These are phyloP conservation scores for Dreissena polymorpha DNA, from an alignment of 1,140 invertebrate genomes.

Conservation along the genomic window DNA sequence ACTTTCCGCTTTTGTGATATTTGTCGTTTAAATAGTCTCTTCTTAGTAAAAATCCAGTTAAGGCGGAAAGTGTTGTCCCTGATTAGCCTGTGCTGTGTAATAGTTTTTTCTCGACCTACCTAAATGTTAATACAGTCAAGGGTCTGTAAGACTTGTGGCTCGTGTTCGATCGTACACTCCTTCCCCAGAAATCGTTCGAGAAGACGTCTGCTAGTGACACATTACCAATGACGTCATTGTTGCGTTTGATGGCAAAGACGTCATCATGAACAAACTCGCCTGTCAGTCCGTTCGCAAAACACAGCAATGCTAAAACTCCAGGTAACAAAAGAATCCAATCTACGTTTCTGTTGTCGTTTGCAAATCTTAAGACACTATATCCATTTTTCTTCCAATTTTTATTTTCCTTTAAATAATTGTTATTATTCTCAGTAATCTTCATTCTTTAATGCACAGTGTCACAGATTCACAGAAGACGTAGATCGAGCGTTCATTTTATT, in stretches of 20 bases:
- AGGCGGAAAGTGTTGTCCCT: too few relatives aligned
- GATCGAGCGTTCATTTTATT: too few relatives aligned
- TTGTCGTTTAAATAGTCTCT: too few relatives aligned
- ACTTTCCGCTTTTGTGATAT: too few relatives aligned
- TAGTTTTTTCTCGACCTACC: slow-evolving; percentile 79
- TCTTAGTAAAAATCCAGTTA: too few relatives aligned
- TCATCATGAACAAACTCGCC: slow-evolving; percentile 98
- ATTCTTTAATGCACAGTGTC: too few relatives aligned
- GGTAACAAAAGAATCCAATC: slow-evolving; percentile 52
- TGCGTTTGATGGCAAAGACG: slow-evolving; percentile 96
- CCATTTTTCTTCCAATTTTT: too few relatives aligned
- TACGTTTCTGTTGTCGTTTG: neutral
- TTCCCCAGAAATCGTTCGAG: slow-evolving; percentile 98
- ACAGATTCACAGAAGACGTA: too few relatives aligned
- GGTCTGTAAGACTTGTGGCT: slow-evolving; percentile 96
- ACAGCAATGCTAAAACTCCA: slow-evolving; percentile 53
- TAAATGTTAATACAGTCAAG: slow-evolving; percentile 93
- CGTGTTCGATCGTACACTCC: slow-evolving; percentile 93
- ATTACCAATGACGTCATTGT: slow-evolving; percentile 92
- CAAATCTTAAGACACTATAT: too few relatives aligned
- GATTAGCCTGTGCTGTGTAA: too few relatives aligned
- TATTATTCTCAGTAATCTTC: too few relatives aligned
- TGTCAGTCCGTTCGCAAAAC: slow-evolving; percentile 90
- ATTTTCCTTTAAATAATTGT: too few relatives aligned
- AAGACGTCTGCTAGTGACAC: slow-evolving; percentile 93